Percentiles rank a stretch among this genome's conserved stretches.
phyloP scores from a whole-genome alignment of 2,113 vertebrate species.

The Gobius niger region DNA sequence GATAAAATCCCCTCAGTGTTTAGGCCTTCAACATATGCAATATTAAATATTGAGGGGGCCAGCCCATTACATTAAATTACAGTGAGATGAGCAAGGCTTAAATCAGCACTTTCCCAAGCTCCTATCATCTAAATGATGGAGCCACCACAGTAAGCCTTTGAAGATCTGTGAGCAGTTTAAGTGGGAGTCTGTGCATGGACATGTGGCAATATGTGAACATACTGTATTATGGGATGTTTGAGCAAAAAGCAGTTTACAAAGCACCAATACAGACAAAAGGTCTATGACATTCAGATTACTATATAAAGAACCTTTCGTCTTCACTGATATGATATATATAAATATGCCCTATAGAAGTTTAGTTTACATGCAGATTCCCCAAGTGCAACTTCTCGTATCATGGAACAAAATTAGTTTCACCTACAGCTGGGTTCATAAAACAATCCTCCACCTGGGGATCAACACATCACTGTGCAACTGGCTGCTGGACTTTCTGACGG shows the following conservation, averaged over 20 bases:
- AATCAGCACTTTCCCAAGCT: slow-evolving; percentile 20
- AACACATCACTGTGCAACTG: too few species aligned
- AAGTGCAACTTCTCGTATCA: background rate
- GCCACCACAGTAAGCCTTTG: slow-evolving; percentile 11
- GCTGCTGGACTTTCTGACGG: too few species aligned
- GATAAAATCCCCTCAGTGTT: slow-evolving; percentile 31
- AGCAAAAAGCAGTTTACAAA: background rate
- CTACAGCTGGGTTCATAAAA: slow-evolving; percentile 9
- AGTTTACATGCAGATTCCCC: background rate
- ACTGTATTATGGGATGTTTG: background rate
- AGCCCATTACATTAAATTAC: slow-evolving; percentile 38
- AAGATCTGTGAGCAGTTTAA: slow-evolving; percentile 16
- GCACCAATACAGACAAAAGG: background rate
- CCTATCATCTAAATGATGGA: slow-evolving; percentile 19
- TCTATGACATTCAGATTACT: too few species aligned
- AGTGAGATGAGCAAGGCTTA: slow-evolving; percentile 21
- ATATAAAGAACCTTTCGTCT: too few species aligned
- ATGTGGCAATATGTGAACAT: background rate
- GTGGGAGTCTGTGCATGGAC: background rate
- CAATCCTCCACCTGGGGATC: too few species aligned
- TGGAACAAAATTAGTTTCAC: slow-evolving; percentile 10
- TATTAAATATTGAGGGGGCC: slow-evolving; percentile 26
- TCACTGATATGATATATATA: too few species aligned
- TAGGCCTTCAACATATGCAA: slow-evolving; percentile 18
- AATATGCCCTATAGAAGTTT: background rate